Evolutionary conservation across 92 coral and sea anemone genomes (phyloP), one percentile per base, ranked within the genome.

Genomic region (Porites evermanni): DNA sequence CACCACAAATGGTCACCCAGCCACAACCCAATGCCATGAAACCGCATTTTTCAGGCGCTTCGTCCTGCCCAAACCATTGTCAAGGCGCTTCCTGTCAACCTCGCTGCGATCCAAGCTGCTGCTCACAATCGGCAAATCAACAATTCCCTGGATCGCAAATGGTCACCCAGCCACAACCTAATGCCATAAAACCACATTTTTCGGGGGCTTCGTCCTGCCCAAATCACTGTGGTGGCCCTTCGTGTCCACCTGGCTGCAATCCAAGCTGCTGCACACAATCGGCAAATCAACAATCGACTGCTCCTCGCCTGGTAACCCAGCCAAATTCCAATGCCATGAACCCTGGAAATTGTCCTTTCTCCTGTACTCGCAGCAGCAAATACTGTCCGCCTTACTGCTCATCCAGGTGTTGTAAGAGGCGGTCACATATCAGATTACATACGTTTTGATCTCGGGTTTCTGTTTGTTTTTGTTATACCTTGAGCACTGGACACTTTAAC

Each of bases 331-430:
- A 65, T 13, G 20, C 19, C n/a, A 32, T 2, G 18, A 72, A 12
- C 17, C 78, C 69, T 13, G 70, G 69, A 44, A 67, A 81, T n/a
- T 81, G 86, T n/a, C 86, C 86, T 5, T 2, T 56, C 16, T 56
- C 86, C 38, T 81, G 86, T 70, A 81, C 86, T 12, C 59, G 58
- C 56, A 81, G 63, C 29, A 78, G 59, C 67, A 81, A 58, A 68
- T 72, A 61, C 19, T 90, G 93, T 58, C 93, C 93, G 2, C 64
- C 93, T 0, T 90, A 86, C 64, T 90, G 93, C 54, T 64, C 93
- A 6, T 67, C 73, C 23, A n/a, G 29, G 0, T 90, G 93, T 58
- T 90, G 93, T 54, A 79, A 72, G 78, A 82, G 84, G 63, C 32
- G 84, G 19, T 38, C 47, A 38, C 47, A 38, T 38, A 50, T 82